Base-by-base conservation (phyloP, 2,888 invertebrate species). In the Pandemis corylana region DNA sequence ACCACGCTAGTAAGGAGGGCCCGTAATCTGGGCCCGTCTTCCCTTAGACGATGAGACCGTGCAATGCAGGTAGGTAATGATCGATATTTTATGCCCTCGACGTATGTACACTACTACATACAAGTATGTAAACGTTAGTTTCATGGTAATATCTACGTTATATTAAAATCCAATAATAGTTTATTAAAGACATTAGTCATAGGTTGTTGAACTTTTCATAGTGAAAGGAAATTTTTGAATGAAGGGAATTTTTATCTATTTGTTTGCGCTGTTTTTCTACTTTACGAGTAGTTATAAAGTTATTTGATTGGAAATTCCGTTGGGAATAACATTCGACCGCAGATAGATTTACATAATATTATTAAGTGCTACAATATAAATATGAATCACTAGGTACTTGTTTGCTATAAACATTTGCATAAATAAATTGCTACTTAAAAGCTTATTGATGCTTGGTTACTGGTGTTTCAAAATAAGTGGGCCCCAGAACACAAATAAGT, bases 301-400 rank as follows among this genome's bases (percentile, higher is more conserved):
- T 56, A 62, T 13, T 9, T 15, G 10, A 28, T 59, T 12, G 59
- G 28, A 28, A 28, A 59, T 59, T 28, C 59, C 28, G 5, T 12
- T 20, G 28, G 12, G 4, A 59, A 28, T 20, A 56, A 56, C 7
- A 15, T 28, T 59, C 28, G 28, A 59, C 59, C 59, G 28, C 53
- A 53, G 12, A 59, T 53, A 59, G 6, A 59, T 12, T 59, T 12
- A 28, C 28, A 59, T 59, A 59, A 28, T n/a, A n/a, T n/a, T 59
- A 28, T 12, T 10, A 10, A 28, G 28, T 28, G 20, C 10, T 28
- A 59, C 12, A 28, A 20, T 20, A 20, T 56, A 9, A 7, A 20
- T 9, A 56, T 56, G 59, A 59, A 59, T 59, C 59, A 59, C 59
- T 59, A 12, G n/a, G n/a, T 28, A 59, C 28, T 28, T 59, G 59